Conservation (phyloP, 2,113 vertebrate species). For the Lepisosteus osseus region DNA sequence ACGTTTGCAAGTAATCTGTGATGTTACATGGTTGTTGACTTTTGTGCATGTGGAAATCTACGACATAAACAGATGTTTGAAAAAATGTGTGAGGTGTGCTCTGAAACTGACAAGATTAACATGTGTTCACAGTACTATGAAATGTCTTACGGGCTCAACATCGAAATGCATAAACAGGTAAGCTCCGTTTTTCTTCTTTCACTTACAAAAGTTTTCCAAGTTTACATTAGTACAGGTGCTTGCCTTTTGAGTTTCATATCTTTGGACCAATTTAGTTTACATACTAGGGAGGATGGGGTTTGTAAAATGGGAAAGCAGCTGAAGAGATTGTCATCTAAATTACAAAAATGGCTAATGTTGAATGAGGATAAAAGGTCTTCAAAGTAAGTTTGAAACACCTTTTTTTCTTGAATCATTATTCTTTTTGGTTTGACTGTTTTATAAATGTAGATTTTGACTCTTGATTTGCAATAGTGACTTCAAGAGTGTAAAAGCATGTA, state of each 20-base stretch:
- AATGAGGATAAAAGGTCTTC: too few species aligned
- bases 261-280: too few species aligned
- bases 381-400: too few species aligned
- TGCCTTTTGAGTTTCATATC: not conserved
- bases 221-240: not conserved
- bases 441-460: too few species aligned
- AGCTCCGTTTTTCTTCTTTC: slow-evolving; percentile 28
- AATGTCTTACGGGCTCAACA: slow-evolving; percentile 85
- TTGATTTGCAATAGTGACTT: too few species aligned
- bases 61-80: not conserved
- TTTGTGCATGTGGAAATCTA: not conserved
- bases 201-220: not conserved
- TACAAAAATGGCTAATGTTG: too few species aligned
- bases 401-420: too few species aligned
- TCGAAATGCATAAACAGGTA: slow-evolving; percentile 88
- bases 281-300: too few species aligned
- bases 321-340: too few species aligned
- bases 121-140: slow-evolving; percentile 74
- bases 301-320: too few species aligned
- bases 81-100: not conserved
- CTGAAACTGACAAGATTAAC: not conserved
- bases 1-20: not conserved
- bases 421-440: too few species aligned
- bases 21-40: not conserved
- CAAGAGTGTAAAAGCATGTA: too few species aligned